Base-by-base conservation (phyloP, 2,888 invertebrate genomes). In the Hyppa rectilinea region DNA sequence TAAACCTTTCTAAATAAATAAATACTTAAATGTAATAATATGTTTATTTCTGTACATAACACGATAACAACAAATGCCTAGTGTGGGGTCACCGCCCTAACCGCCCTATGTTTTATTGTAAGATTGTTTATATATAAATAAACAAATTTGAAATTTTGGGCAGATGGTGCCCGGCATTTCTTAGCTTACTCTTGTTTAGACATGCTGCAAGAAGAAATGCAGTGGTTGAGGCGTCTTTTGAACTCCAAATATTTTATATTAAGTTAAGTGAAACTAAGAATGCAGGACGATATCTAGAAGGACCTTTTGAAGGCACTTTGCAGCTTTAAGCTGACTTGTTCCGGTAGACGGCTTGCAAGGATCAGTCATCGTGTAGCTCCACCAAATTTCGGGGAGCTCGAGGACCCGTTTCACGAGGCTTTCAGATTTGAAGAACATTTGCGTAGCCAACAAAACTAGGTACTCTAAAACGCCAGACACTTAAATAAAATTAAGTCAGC, bases 401-500 rank as follows among this genome's bases (percentile, higher is more conserved):
- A 23, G 9, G 31, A 55, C 20, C 12, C 23, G 23, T 23, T 23
- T 10, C 36, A 36, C 36, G 3, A 56, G 6, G 17, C 36, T 10
- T 36, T 23, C 20, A 26, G 17, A 20, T 12, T 26, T 58, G 43
- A 20, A 29, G 56, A 26, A 26, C 12, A 26, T 12, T 58, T 40
- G 29, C 45, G 29, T 14, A n/a, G n/a, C n/a, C n/a, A 9, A 45
- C 14, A 29, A 14, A 59, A 47, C n/a, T 47, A 29, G n/a, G 45
- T 43, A n/a, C 9, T n/a, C 58, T n/a, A n/a, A 59, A 47, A 14
- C n/a, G 9, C 5, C 20, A 58, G n/a, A 45, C 45, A n/a, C 29
- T n/a, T 58, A 29, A 14, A 20, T 20, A 58, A 40, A n/a, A 58
- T 29, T 43, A 58, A 29, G 45, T 45, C 29, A 45, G n/a, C n/a